phyloP scores from a whole-genome alignment of 1,140 invertebrate genomes.

The Pseudomyrmex flavicornis region DNA sequence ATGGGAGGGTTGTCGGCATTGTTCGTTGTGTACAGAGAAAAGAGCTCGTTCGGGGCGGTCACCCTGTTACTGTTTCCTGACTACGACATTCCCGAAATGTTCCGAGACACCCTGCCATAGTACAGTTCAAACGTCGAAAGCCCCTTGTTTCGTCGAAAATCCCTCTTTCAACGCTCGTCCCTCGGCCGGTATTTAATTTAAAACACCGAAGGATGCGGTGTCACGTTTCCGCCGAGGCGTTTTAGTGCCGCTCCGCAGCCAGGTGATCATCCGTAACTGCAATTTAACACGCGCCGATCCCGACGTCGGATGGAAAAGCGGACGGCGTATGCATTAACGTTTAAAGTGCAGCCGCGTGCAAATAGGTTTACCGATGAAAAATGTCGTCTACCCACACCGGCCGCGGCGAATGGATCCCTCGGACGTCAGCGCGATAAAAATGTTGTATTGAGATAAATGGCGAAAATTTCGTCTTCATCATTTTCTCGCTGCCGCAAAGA shows the following conservation, averaged over 20 bases:
- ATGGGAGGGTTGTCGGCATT: not conserved
- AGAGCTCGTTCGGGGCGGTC: not conserved
- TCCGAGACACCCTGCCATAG: slow-evolving; percentile 37
- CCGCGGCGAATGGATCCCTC: slow-evolving; percentile 21
- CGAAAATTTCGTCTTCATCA: slow-evolving; percentile 54
- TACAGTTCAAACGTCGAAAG: slow-evolving; percentile 50
- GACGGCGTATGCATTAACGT: slow-evolving; percentile 55
- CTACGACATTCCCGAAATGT: slow-evolving; percentile 70
- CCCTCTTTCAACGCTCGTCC: not conserved
- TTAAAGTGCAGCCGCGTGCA: slow-evolving; percentile 53
- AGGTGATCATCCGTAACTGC: slow-evolving; percentile 56
- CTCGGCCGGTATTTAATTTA: slow-evolving; percentile 67
- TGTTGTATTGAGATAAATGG: slow-evolving; percentile 60
- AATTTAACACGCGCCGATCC: slow-evolving; percentile 44
- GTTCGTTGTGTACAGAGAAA: not conserved
- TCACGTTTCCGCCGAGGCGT: slow-evolving; percentile 9
- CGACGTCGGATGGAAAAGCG: slow-evolving; percentile 31
- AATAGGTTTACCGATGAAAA: slow-evolving; percentile 61
- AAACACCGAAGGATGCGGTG: slow-evolving; percentile 38
- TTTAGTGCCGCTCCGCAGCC: slow-evolving; percentile 6
- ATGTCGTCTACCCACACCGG: slow-evolving; percentile 38
- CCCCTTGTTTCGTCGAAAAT: slow-evolving; percentile 50
- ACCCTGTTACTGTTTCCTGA: slow-evolving; percentile 15
- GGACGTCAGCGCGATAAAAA: slow-evolving; percentile 52
- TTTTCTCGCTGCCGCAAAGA: slow-evolving; percentile 23